Evolutionary conservation across 64 coral and sea anemone species (phyloP).

Genomic region (Actinia equina): DNA sequence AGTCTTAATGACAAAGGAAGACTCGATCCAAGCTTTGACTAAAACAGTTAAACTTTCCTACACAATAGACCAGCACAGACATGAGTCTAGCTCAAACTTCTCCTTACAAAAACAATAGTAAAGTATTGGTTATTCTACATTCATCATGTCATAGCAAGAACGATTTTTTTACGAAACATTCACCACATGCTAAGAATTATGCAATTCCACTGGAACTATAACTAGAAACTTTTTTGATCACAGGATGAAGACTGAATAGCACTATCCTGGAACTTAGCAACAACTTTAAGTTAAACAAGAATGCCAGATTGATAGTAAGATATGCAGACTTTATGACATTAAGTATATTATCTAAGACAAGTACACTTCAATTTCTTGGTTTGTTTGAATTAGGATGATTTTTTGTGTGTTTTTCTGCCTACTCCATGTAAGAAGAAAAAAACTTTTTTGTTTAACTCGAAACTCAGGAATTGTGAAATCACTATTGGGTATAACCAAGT

Average conservation of each 20-base stretch:
- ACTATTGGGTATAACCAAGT: neutral
- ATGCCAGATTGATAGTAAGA: conserved; percentile 15
- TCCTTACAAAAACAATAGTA: neutral
- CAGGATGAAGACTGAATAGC: neutral
- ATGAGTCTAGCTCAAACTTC: neutral
- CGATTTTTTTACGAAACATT: neutral
- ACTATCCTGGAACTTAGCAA: neutral
- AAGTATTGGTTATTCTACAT: neutral
- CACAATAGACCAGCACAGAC: neutral
- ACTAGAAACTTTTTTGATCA: neutral
- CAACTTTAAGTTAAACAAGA: conserved; percentile 4
- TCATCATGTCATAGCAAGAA: neutral
- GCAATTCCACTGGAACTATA: neutral
- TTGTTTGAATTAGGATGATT: conserved; percentile 5
- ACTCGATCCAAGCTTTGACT: neutral
- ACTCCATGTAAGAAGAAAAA: neutral
- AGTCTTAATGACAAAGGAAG: neutral
- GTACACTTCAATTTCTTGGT: neutral
- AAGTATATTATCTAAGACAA: neutral
- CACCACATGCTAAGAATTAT: conserved; percentile 4
- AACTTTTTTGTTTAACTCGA: neutral
- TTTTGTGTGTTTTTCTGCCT: neutral
- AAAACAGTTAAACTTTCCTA: neutral
- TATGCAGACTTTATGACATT: conserved; percentile 18
- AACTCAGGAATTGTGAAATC: too few relatives aligned